Evolutionary conservation across 2,113 vertebrate species (phyloP).

Genomic region (Neogale vison): DNA sequence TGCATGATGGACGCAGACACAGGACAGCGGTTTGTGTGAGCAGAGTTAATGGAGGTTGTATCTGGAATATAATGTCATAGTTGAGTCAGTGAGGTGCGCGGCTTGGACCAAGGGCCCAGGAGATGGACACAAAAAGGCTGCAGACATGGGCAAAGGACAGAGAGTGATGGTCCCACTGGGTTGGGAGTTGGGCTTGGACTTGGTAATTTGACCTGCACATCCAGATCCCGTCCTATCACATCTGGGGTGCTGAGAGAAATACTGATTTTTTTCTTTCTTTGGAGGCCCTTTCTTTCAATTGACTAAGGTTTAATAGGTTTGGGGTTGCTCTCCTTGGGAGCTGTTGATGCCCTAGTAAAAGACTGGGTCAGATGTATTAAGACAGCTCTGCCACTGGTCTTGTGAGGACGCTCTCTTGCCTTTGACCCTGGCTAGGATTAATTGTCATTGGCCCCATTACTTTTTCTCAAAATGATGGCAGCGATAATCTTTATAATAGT

Average conservation of each 20-base stretch:
- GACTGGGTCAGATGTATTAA: neutral
- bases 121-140: neutral
- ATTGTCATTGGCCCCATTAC: neutral
- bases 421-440: neutral
- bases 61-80: neutral
- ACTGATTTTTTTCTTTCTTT: neutral
- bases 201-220: neutral
- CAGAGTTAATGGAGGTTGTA: neutral
- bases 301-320: neutral
- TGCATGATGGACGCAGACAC: neutral
- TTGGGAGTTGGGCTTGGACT: neutral
- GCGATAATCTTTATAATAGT: neutral
- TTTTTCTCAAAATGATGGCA: neutral
- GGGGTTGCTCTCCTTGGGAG: neutral
- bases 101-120: neutral
- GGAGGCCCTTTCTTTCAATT: neutral
- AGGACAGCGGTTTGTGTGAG: neutral
- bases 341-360: neutral
- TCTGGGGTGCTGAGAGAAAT: neutral
- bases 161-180: rapidly evolving
- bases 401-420: neutral
- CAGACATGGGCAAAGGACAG: neutral
- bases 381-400: neutral
- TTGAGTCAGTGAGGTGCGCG: neutral
- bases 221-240: neutral